Evolutionary conservation across 2,888 invertebrate species (phyloP), one percentile per base, ranked within the genome.

Genomic region (Drosophila niveifrons): DNA sequence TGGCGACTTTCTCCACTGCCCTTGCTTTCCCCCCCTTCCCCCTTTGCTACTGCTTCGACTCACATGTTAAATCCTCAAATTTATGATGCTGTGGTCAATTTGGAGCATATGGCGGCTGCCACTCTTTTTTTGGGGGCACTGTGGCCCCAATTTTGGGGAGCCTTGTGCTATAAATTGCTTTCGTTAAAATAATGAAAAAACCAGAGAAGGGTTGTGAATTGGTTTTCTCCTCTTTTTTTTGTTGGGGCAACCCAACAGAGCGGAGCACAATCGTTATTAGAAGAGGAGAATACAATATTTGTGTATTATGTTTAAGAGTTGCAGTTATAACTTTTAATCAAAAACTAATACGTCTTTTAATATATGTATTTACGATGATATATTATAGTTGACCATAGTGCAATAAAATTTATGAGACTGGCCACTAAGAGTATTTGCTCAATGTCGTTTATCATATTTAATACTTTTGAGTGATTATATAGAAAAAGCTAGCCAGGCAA

Each of bases 11-110:
- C 23, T 23, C 23, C 39, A 11, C 28, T n/a, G 4, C 28, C 55
- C 31, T 39, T 17, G 13, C n/a, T 17, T 3, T 10, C 10, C 15
- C 7, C 39, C 39, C 1, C n/a, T n/a, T 39, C 13, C 13, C 2
- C 39, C 39, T 13, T 39, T 13, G 39, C 13, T 58, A 46, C 29
- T 29, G 17, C 39, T 34, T 18, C 23, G 61, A 29, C 69, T 70
- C 81, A 59, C 78, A 85, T 78, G 83, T 70, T 79, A 86, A 85
- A 84, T 82, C 86, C 82, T 65, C 62, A 84, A 86, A 85, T 85
- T 85, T 85, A 85, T 85, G 84, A 80, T 76, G 68, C 77, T 84
- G 84, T 82, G 84, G 86, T 85, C 84, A 85, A 85, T 84, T 82
- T 80, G 76, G 67, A 84, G 47, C 84, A 86, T 85, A 85, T 85